Conservation (phyloP, 2,888 invertebrate species). For the Drosophila vallismaia region DNA sequence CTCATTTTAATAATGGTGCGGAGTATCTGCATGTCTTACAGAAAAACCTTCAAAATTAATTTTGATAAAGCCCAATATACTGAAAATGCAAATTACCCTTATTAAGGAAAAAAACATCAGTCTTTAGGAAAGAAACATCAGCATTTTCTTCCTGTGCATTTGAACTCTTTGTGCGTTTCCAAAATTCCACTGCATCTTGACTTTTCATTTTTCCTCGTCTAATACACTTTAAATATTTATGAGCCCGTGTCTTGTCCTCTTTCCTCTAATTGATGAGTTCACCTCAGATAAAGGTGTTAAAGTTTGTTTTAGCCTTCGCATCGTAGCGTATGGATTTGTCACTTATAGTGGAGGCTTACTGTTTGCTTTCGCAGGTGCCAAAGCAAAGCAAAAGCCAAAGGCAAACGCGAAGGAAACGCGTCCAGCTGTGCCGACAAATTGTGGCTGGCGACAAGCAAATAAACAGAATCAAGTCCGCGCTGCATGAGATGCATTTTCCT, state of each 20-base stretch:
- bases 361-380: slow-evolving; percentile 66
- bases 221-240: slow-evolving; percentile 74
- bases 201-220: slow-evolving; percentile 11
- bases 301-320: slow-evolving; percentile 17
- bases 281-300: slow-evolving; percentile 63
- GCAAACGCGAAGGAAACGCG: slow-evolving; percentile 41
- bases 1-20: neutral
- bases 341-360: slow-evolving; percentile 2
- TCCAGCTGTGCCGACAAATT: slow-evolving; percentile 78
- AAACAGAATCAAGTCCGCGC: slow-evolving; percentile 75
- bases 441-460: slow-evolving; percentile 78
- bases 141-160: neutral
- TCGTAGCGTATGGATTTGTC: slow-evolving; percentile 18
- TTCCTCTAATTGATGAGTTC: slow-evolving; percentile 76
- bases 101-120: too few species aligned
- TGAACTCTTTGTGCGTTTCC: slow-evolving; percentile 7
- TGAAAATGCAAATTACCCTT: too few species aligned
- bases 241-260: slow-evolving; percentile 62
- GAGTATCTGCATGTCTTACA: neutral
- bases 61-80: too few species aligned
- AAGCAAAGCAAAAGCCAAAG: slow-evolving; percentile 36
- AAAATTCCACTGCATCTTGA: slow-evolving; percentile 6
- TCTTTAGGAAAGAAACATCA: too few species aligned
- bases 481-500: slow-evolving; percentile 37
- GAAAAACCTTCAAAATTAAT: neutral